Evolutionary conservation across 1,140 invertebrate species (phyloP), one percentile per base, ranked within the genome.

Genomic region (Drosophila erecta): DNA sequence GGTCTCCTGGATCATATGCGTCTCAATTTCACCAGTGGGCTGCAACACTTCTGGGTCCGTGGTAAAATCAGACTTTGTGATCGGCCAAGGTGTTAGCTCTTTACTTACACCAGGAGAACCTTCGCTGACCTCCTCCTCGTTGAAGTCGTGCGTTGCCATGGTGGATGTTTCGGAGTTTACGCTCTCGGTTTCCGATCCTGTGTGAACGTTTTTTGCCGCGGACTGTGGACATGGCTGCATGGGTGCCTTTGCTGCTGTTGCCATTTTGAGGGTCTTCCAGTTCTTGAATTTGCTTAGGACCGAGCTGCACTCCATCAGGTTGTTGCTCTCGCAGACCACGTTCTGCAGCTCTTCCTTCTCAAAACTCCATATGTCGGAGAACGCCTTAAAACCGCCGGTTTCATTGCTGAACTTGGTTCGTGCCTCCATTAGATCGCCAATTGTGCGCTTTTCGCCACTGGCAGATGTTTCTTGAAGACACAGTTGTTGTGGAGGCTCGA

Each of bases 321-420:
- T 37, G 51, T 56, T 74, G 8, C 44, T 60, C 3, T 65, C 66
- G 12, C 43, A 56, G 27, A 79, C 59, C 33, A 84, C 60, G 67
- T 54, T 62, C 35, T 77, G 46, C 0, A 85, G 51, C 43, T 91
- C 83, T 6, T 71, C 35, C 35, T 81, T 80, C 35, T 91, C 69
- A 2, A 74, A 71, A 59, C 70, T 89, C 90, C 90, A 91, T 43
- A 91, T 90, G 50, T 91, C 90, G 4, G 77, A 57, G 20, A 91
- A 79, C 4, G 75, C 51, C 22, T 85, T 81, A 41, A 91, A 91
- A 3, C 90, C 90, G 6, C 20, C 66, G 0, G 90, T 91, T 47
- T 81, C 72, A 35, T 91, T 91, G 11, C 58, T 79, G 17, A 72
- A 87, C 24, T 73, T 74, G 1, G 56, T 70, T 2, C 90, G 64